phyloP scores from a whole-genome alignment of 2,113 vertebrate species.

The Reinhardtius hippoglossoides region DNA sequence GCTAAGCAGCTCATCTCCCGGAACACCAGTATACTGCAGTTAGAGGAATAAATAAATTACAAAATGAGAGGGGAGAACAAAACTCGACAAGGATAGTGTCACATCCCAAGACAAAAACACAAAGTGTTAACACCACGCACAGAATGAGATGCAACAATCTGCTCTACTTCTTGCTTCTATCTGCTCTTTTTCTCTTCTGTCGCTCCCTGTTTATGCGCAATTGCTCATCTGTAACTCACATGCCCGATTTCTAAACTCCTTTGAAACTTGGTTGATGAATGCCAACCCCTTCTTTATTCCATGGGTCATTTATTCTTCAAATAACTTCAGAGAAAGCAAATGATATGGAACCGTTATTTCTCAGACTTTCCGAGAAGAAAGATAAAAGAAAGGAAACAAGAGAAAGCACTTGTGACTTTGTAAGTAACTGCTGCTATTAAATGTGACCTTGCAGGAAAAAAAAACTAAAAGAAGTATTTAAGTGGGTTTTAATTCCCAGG shows the following conservation, averaged over 20 bases:
- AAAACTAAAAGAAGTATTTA: not conserved
- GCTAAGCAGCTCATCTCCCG: not conserved
- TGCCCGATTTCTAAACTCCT: not conserved
- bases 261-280: too few species aligned
- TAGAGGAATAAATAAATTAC: constrained; percentile 31
- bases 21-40: not conserved
- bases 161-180: not conserved
- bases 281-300: too few species aligned
- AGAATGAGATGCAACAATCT: not conserved
- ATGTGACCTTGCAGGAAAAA: not conserved
- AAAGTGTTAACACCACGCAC: not conserved
- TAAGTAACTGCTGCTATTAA: too few species aligned
- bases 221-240: not conserved
- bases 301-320: too few species aligned
- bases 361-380: too few species aligned
- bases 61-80: constrained; percentile 14
- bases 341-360: too few species aligned
- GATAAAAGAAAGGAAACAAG: not conserved
- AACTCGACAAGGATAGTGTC: constrained; percentile 12
- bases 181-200: not conserved
- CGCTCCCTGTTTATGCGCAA: not conserved
- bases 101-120: constrained; percentile 1
- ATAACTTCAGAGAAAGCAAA: too few species aligned
- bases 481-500: too few species aligned
- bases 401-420: too few species aligned